Conservation (phyloP, 1,140 invertebrate species). For the Chymomyza costata region DNA sequence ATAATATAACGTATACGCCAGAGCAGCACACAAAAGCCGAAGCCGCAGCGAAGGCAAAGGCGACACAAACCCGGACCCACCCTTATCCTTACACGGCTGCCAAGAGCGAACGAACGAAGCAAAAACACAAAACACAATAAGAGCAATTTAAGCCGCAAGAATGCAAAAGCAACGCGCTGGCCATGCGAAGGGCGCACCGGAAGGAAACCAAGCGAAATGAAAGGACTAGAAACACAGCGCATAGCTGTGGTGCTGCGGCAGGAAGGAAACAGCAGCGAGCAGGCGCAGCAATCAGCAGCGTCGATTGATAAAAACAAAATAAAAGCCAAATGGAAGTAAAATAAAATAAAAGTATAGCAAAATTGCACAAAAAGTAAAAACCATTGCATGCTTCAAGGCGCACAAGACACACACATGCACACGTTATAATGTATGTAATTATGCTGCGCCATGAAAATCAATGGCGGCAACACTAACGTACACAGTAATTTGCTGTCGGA, state of each 20-base stretch:
- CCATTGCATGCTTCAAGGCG: constrained; percentile 24
- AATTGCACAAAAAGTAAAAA: constrained; percentile 32
- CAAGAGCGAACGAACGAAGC: constrained; percentile 7
- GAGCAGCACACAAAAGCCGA: constrained; percentile 13
- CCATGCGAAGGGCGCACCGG: constrained; percentile 22
- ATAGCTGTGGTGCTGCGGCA: constrained; percentile 32
- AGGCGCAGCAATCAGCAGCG: not conserved
- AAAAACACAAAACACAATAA: constrained; percentile 43
- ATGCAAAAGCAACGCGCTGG: constrained; percentile 42
- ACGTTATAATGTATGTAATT: constrained; percentile 24
- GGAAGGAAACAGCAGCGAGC: constrained; percentile 25
- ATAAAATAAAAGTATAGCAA: constrained; percentile 23
- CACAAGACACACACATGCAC: not conserved
- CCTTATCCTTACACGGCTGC: constrained; percentile 20
- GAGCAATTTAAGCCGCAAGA: constrained; percentile 71
- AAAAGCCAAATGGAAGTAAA: constrained; percentile 19
- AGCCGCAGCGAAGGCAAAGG: constrained; percentile 1
- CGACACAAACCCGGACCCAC: constrained; percentile 15
- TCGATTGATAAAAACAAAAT: constrained; percentile 2
- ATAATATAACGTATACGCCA: constrained; percentile 71
- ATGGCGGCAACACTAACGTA: constrained; percentile 35
- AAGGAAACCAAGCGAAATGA: constrained; percentile 22
- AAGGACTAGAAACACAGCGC: constrained; percentile 4
- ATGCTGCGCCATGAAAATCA: constrained; percentile 43
- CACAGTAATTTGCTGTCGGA: constrained; percentile 46